Percentiles rank a stretch among this genome's conserved stretches.
phyloP scores from a whole-genome alignment of 2,113 vertebrate species.

The Coracopsis vasa region DNA sequence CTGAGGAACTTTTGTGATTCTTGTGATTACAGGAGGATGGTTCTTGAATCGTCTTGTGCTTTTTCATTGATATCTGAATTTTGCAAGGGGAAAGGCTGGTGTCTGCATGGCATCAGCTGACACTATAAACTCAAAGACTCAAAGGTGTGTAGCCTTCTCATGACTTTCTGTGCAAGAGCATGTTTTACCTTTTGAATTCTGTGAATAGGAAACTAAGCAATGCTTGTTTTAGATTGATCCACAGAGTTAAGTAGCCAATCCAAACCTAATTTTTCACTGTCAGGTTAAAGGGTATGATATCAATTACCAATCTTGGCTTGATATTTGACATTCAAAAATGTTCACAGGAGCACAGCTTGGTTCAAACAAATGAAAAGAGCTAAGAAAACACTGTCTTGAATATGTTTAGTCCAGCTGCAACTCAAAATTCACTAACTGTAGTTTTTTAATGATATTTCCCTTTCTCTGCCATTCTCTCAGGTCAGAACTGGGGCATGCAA shows the following conservation, averaged over 20 bases:
- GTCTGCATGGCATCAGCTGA: not conserved
- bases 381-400: not conserved
- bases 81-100: not conserved
- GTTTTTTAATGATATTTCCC: not conserved
- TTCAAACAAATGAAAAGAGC: not conserved
- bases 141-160: not conserved
- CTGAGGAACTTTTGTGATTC: not conserved
- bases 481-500: not conserved
- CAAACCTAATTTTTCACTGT: not conserved
- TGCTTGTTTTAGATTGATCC: not conserved
- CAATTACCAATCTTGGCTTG: not conserved
- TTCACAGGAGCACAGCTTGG: not conserved
- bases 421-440: slow-evolving; percentile 13
- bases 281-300: not conserved
- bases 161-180: not conserved
- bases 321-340: not conserved
- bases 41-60: not conserved
- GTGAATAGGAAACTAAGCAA: not conserved
- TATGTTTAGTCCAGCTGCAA: not conserved
- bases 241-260: not conserved
- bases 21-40: not conserved
- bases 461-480: not conserved
- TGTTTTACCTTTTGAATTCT: not conserved
- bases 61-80: not conserved
- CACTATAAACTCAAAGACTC: not conserved